phyloP scores from a whole-genome alignment of 2,888 invertebrate genomes.

The Holacanthella duospinosa region DNA sequence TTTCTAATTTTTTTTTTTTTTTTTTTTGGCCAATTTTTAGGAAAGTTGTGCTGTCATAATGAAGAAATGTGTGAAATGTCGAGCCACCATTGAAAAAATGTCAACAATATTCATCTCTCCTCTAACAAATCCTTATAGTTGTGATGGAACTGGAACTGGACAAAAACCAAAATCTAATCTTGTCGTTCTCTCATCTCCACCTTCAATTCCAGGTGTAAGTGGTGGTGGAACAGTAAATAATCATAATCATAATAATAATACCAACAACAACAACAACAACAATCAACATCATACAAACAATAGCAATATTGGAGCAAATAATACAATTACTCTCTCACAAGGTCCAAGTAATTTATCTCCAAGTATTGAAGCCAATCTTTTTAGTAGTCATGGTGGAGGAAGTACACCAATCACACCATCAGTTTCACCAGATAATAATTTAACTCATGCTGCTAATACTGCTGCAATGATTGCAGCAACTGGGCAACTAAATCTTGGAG shows the following conservation, averaged over 20 bases:
- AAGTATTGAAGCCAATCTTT: slow-evolving; percentile 35
- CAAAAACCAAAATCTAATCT: background rate
- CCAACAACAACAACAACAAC: slow-evolving; percentile 5
- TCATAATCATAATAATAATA: slow-evolving; percentile 9
- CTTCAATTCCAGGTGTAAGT: slow-evolving; percentile 3
- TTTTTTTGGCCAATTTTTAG: too few relatives aligned
- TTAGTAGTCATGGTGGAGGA: slow-evolving; percentile 24
- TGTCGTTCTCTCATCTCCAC: slow-evolving; percentile 11
- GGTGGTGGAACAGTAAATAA: slow-evolving; percentile 9
- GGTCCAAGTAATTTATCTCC: slow-evolving; percentile 30
- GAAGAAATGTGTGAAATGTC: slow-evolving; percentile 95
- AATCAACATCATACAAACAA: background rate
- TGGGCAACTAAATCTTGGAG: slow-evolving; percentile 5
- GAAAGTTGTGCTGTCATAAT: slow-evolving; percentile 72
- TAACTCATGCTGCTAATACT: slow-evolving; percentile 31
- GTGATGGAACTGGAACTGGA: too few relatives aligned
- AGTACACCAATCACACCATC: slow-evolving; percentile 15
- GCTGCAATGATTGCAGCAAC: slow-evolving; percentile 24
- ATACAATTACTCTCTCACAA: slow-evolving; percentile 8
- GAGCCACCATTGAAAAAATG: slow-evolving; percentile 70
- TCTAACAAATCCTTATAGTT: too few relatives aligned
- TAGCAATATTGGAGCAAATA: background rate
- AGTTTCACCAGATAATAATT: slow-evolving; percentile 31
- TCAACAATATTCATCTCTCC: slow-evolving; percentile 36
- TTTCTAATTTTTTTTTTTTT: too few relatives aligned